These are phyloP conservation scores for Crotalus tigris DNA, from an alignment of 2,113 vertebrate species.

Conservation along the genomic window DNA sequence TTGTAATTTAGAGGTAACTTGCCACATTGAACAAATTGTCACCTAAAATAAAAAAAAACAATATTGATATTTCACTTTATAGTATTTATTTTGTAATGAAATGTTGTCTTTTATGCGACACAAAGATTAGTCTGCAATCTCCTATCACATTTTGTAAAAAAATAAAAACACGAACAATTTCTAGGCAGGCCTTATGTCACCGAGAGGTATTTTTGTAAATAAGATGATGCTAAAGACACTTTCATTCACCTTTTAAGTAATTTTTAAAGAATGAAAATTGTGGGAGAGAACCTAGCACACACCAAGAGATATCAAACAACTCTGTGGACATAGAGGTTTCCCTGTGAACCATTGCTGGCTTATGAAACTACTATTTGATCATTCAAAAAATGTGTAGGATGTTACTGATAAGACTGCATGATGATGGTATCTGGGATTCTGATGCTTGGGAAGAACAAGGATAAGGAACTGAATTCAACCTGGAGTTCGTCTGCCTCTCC, in stretches of 20 bases:
- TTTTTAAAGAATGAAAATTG: background rate
- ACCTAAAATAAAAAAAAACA: background rate
- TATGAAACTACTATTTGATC: background rate
- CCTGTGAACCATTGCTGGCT: background rate
- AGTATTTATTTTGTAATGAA: background rate
- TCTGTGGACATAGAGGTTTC: background rate
- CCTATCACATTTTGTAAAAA: background rate
- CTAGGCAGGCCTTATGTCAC: background rate
- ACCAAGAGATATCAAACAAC: background rate
- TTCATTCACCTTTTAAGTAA: background rate
- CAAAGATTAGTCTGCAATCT: background rate
- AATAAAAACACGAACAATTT: background rate
- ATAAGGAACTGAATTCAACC: background rate
- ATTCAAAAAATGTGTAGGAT: background rate
- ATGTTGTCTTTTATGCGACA: background rate
- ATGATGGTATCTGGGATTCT: background rate
- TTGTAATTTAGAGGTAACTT: background rate
- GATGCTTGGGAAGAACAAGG: background rate
- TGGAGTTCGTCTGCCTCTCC: background rate
- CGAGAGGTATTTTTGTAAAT: too few relatives aligned
- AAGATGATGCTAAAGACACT: background rate
- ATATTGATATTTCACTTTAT: constrained; percentile 10
- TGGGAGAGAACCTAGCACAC: background rate
- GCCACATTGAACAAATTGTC: background rate
- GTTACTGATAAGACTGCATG: background rate